Evolutionary conservation across 2,888 invertebrate genomes (phyloP).

Genomic region (Erebia epiphron): DNA sequence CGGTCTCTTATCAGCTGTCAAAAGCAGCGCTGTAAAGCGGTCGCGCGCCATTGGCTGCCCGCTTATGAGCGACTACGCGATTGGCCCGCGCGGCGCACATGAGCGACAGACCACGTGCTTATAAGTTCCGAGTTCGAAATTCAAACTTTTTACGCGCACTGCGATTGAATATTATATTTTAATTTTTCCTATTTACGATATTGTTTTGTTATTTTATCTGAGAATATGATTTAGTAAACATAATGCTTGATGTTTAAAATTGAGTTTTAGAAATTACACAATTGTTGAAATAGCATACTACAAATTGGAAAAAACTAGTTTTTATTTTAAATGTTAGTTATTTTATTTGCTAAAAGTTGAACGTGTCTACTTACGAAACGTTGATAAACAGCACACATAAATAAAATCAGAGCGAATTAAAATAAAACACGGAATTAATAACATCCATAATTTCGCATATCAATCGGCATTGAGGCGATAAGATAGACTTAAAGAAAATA

Average conservation of each 20-base stretch:
- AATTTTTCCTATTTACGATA: background rate
- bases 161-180: background rate
- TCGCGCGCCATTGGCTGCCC: constrained; percentile 66
- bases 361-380: constrained; percentile 46
- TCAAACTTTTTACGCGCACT: constrained; percentile 63
- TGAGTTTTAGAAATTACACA: background rate
- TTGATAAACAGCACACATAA: constrained; percentile 22
- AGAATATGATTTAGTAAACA: background rate
- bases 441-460: constrained; percentile 10
- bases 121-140: constrained; percentile 70
- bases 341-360: background rate
- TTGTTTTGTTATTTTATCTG: background rate
- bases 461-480: constrained; percentile 17
- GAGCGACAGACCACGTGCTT: constrained; percentile 79
- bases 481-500: constrained; percentile 12
- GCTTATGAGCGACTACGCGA: constrained; percentile 69
- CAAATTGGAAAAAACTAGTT: too few species aligned
- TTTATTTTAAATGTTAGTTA: background rate
- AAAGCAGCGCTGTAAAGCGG: constrained; percentile 70
- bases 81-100: constrained; percentile 62
- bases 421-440: constrained; percentile 15
- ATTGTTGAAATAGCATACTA: background rate
- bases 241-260: background rate
- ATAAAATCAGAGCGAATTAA: constrained; percentile 9
- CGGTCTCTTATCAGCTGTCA: constrained; percentile 76